Conservation (phyloP, 92 coral and sea anemone species). For the Diadumene lineata region DNA sequence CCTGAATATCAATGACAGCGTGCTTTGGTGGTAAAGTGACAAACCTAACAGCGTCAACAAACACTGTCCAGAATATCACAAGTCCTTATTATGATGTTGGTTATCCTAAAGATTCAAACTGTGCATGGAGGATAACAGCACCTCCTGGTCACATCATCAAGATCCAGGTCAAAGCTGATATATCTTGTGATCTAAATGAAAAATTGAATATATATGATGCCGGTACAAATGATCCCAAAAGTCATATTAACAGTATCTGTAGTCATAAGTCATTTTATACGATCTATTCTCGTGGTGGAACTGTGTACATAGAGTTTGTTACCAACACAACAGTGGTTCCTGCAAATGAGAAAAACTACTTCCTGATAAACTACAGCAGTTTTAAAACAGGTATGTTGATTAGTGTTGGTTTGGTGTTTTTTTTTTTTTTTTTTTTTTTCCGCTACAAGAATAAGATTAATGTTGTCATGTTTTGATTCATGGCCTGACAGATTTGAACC, state of each 20-base stretch:
- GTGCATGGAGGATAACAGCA: conserved; percentile 50
- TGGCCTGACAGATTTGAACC: too few relatives aligned
- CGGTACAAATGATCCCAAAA: not conserved
- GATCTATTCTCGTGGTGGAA: not conserved
- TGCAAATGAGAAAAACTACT: not conserved
- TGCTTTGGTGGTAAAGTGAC: not conserved
- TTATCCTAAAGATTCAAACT: conserved; percentile 23
- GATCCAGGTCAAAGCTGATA: not conserved
- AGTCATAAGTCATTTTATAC: not conserved
- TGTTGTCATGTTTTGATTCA: too few relatives aligned
- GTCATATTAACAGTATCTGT: not conserved
- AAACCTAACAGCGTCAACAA: conserved; percentile 3
- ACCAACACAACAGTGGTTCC: not conserved
- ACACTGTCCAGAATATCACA: conserved; percentile 3
- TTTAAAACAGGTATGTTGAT: conserved; percentile 9
- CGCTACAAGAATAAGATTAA: too few relatives aligned
- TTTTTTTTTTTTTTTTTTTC: too few relatives aligned
- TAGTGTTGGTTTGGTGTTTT: not conserved
- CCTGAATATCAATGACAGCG: conserved; percentile 4
- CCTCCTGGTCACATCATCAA: conserved; percentile 40
- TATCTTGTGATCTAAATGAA: not conserved
- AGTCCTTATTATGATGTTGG: conserved; percentile 9
- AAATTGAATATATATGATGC: conserved; percentile 16
- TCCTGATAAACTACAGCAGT: conserved; percentile 5
- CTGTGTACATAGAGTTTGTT: conserved; percentile 6